Conservation (phyloP, 2,113 vertebrate species). For the Rhipidura dahli region DNA sequence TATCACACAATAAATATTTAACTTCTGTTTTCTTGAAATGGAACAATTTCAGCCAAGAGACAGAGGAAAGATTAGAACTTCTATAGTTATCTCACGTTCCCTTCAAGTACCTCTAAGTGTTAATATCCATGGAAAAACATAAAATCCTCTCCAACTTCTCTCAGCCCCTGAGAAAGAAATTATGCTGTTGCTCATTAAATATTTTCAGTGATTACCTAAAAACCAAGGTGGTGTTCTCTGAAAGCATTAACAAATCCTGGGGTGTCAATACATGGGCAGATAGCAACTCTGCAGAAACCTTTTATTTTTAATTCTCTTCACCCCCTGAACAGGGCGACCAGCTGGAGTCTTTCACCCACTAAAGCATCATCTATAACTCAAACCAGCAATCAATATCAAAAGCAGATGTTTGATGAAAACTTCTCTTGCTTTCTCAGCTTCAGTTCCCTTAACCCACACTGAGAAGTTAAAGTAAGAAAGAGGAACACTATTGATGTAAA, state of each 20-base stretch:
- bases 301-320: slow-evolving; percentile 10
- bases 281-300: not conserved
- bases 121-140: not conserved
- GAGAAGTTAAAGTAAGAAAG: slow-evolving; percentile 9
- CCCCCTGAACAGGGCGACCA: not conserved
- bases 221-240: not conserved
- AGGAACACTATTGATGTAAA: slow-evolving; percentile 4
- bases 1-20: not conserved
- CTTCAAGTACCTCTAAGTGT: not conserved
- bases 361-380: slow-evolving; percentile 3
- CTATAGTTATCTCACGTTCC: not conserved
- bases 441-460: not conserved
- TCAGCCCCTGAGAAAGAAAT: not conserved
- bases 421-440: slow-evolving; percentile 37
- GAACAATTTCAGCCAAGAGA: not conserved
- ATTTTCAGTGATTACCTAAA: not conserved
- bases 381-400: slow-evolving; percentile 45
- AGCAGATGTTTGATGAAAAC: slow-evolving; percentile 52
- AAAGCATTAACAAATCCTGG: not conserved
- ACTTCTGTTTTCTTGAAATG: not conserved
- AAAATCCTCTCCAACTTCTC: not conserved
- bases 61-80: not conserved
- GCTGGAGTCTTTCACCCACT: slow-evolving; percentile 4
- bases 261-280: not conserved
- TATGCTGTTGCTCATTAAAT: not conserved